These are phyloP conservation scores for Athripsodes cinereus DNA, from an alignment of 2,888 invertebrate species.

Conservation along the genomic window DNA sequence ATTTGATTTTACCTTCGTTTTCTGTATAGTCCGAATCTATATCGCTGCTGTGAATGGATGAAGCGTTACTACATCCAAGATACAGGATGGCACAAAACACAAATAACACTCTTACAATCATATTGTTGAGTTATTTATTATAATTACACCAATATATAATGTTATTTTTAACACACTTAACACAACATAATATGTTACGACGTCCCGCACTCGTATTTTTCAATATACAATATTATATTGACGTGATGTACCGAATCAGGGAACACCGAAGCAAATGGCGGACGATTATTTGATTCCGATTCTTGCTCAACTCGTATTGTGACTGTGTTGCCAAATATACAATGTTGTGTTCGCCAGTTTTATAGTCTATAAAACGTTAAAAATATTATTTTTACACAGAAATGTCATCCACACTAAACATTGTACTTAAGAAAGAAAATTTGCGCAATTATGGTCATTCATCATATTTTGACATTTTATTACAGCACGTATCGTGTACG, in stretches of 20 bases:
- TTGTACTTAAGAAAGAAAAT: too few relatives aligned
- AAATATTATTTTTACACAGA: too few relatives aligned
- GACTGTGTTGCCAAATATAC: not conserved
- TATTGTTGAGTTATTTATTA: constrained; percentile 3
- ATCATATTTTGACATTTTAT: too few relatives aligned
- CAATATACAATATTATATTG: not conserved
- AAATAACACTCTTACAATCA: constrained; percentile 3
- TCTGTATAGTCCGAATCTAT: not conserved
- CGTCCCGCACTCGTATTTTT: not conserved
- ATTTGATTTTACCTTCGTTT: not conserved
- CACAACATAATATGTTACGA: not conserved
- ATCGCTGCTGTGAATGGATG: not conserved
- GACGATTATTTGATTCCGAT: not conserved
- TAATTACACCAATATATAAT: not conserved
- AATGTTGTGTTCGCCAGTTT: too few relatives aligned
- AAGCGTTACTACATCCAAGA: not conserved
- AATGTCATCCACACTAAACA: too few relatives aligned
- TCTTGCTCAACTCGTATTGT: not conserved
- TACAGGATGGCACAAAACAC: not conserved
- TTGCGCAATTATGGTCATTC: too few relatives aligned
- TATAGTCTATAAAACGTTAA: too few relatives aligned
- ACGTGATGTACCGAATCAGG: not conserved
- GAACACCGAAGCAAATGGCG: constrained; percentile 1
- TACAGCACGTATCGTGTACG: too few relatives aligned
- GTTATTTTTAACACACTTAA: not conserved